These are phyloP conservation scores for Scelioninae gen. 2 DNA, from an alignment of 2,888 invertebrate species.

Conservation along the genomic window DNA sequence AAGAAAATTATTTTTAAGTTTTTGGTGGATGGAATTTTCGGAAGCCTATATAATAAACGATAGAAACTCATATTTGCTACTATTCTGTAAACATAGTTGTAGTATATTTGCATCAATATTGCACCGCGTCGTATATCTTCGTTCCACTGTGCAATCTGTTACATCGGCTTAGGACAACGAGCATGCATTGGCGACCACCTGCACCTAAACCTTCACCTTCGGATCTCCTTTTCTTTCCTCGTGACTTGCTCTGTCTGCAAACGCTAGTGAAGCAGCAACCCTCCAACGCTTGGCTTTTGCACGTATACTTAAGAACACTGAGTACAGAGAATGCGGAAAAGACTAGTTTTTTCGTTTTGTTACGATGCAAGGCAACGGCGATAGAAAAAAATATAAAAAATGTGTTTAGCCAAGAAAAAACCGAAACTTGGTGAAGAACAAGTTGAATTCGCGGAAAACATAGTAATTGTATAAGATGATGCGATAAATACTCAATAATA, in stretches of 20 bases:
- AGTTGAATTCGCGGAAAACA: slow-evolving; percentile 9
- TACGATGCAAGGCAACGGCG: slow-evolving; percentile 20
- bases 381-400: slow-evolving; percentile 16
- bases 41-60: background rate
- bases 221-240: slow-evolving; percentile 35
- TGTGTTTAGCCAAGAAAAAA: slow-evolving; percentile 7
- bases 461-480: slow-evolving; percentile 1
- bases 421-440: slow-evolving; percentile 10
- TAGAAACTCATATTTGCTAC: slow-evolving; percentile 6
- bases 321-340: slow-evolving; percentile 49
- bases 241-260: slow-evolving; percentile 22
- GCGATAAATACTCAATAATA: slow-evolving; percentile 26
- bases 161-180: slow-evolving; percentile 48
- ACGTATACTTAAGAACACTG: slow-evolving; percentile 42
- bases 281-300: slow-evolving; percentile 43
- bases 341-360: slow-evolving; percentile 50
- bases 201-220: slow-evolving; percentile 55
- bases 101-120: slow-evolving; percentile 46
- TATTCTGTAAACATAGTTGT: slow-evolving; percentile 10
- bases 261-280: slow-evolving; percentile 40
- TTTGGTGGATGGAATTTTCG: too few relatives aligned
- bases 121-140: slow-evolving; percentile 36
- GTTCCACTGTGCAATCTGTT: slow-evolving; percentile 37
- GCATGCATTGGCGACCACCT: slow-evolving; percentile 51
- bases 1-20: too few relatives aligned